phyloP scores from a whole-genome alignment of 2,113 vertebrate species.

The Rhea pennata region DNA sequence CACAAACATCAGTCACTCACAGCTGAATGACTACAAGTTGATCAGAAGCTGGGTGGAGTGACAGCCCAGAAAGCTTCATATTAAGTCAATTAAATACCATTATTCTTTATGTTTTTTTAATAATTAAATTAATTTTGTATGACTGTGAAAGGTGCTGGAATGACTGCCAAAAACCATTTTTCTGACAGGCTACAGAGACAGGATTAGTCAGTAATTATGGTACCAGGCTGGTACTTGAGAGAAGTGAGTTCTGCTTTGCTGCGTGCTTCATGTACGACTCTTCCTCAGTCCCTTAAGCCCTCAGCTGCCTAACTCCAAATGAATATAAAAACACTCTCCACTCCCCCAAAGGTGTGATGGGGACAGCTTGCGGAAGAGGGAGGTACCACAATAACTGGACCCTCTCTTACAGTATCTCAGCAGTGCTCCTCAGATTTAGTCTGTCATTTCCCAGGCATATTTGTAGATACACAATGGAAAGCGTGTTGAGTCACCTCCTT shows the following conservation, averaged over 20 bases:
- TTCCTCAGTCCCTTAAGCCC: no score
- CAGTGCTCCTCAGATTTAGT: neutral
- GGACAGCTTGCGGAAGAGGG: neutral
- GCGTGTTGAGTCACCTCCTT: neutral
- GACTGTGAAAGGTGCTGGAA: constrained; percentile 34
- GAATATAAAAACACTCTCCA: neutral
- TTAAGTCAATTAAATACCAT: constrained; percentile 57
- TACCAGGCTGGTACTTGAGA: neutral
- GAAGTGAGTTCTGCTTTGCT: neutral
- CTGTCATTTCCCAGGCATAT: neutral
- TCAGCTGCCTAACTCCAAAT: neutral
- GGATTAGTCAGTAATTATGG: constrained; percentile 44
- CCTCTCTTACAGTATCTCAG: neutral
- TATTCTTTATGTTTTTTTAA: constrained; percentile 23
- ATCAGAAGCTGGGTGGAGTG: constrained; percentile 24
- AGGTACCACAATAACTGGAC: neutral
- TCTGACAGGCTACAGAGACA: constrained; percentile 28
- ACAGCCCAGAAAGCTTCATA: constrained; percentile 52
- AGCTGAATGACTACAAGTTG: constrained; percentile 8
- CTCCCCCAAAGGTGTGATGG: neutral
- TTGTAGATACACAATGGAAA: neutral
- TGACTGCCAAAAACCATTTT: constrained; percentile 39
- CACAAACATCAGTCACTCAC: constrained; percentile 23
- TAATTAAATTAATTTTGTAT: constrained; percentile 56
- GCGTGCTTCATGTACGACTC: neutral